Conservation (phyloP, 2,797 vertebrate species). For the Limosa lapponica region DNA sequence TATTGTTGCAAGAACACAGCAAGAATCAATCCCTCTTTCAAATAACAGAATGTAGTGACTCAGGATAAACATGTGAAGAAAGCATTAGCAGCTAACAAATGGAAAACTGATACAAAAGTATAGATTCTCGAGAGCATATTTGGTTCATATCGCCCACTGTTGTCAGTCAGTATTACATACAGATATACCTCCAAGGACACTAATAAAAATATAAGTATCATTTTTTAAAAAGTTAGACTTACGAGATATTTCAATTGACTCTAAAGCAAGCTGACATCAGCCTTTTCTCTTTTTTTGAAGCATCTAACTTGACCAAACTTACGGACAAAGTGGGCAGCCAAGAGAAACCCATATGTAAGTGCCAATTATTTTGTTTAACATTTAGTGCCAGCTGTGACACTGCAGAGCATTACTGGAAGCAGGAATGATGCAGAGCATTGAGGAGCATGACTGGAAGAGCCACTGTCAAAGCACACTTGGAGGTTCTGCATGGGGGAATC, state of each 20-base stretch:
- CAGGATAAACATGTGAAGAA: not conserved
- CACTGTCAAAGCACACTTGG: not conserved
- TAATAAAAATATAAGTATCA: not conserved
- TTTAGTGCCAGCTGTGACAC: not conserved
- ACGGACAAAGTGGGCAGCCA: not conserved
- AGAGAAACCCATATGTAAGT: not conserved
- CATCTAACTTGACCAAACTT: not conserved
- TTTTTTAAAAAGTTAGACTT: not conserved
- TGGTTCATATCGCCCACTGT: not conserved
- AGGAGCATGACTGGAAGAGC: not conserved
- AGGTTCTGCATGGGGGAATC: not conserved
- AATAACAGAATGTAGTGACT: not conserved
- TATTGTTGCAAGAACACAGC: not conserved
- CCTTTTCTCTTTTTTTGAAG: not conserved
- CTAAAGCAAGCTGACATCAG: not conserved
- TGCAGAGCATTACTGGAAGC: not conserved
- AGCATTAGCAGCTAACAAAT: not conserved
- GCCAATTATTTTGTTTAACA: not conserved
- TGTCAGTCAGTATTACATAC: not conserved
- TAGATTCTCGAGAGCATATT: not conserved
- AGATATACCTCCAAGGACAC: not conserved
- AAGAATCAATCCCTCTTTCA: not conserved
- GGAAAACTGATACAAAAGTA: not conserved
- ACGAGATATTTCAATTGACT: not conserved
- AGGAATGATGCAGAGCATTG: not conserved